Base-by-base conservation (phyloP, 2,113 vertebrate genomes). In the Struthio camelus region DNA sequence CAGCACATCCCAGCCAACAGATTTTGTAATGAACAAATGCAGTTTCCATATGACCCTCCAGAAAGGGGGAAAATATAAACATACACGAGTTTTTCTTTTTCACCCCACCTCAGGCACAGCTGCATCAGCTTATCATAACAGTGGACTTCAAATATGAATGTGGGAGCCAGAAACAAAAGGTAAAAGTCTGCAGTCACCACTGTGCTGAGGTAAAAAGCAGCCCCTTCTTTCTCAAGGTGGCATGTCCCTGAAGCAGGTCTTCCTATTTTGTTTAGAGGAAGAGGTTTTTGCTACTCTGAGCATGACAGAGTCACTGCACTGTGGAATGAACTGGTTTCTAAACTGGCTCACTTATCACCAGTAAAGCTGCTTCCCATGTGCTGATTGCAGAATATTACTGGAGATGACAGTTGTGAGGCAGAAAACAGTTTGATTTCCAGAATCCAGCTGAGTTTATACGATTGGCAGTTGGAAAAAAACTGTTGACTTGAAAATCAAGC, bases 351-450 rank as follows among this genome's bases (percentile, higher is more conserved):
- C 1, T 0, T 89, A 77, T 44, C 7, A 3, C 89, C 75, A 56
- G 32, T 54, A 80, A 95, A 89, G 75, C 75, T 67, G 54, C 30
- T 87, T 89, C 78, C 53, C 79, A 46, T 32, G 40, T 67, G 64
- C 87, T 94, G 78, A 77, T 10, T 83, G 81, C 76, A 85, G 81
- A 77, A 51, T 85, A 71, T 90, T 91, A 91, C 76, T 91, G 62
- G 67, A 91, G 67, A 61, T 30, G 3, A 59, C 62, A 89, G 81
- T 42, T 25, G 3, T 18, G 71, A 80, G 51, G 76, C 59, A 95
- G 82, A 91, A 82, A 94, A 59, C 40, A 75, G 75, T 59, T 85
- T 91, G 73, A 94, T 94, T 94, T 94, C 79, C 75, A 91, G 79
- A 94, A 87, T 42, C 62, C 67, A 80, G 67, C 58, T 85, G 92